These are phyloP conservation scores for Zoanthus sociatus DNA, from an alignment of 92 coral and sea anemone genomes.

Conservation along the genomic window DNA sequence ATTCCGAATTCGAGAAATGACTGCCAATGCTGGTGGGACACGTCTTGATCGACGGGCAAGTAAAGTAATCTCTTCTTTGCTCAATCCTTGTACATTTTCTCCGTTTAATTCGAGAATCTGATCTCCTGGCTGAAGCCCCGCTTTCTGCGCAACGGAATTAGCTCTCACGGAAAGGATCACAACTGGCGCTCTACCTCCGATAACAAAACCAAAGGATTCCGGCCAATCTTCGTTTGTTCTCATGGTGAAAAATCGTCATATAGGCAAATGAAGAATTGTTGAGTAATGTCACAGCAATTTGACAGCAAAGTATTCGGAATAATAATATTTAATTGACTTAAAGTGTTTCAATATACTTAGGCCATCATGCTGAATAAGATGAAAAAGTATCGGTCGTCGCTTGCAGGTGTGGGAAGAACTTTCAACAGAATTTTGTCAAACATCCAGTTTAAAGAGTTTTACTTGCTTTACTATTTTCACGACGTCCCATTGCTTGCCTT, in stretches of 20 bases:
- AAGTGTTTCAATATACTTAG: not conserved
- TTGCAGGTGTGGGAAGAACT: slow-evolving; percentile 37
- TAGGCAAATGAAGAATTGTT: not conserved
- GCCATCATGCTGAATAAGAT: slow-evolving; percentile 37
- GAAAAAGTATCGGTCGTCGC: slow-evolving; percentile 21
- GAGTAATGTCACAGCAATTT: slow-evolving; percentile 13
- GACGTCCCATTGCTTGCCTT: not conserved
- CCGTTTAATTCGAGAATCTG: slow-evolving; percentile 97
- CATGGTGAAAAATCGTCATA: slow-evolving; percentile 46
- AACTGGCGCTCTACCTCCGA: slow-evolving; percentile 98
- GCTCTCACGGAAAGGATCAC: slow-evolving; percentile 89
- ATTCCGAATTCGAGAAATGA: slow-evolving; percentile 97
- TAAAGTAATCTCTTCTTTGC: slow-evolving; percentile 80
- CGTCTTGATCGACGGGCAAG: slow-evolving; percentile 91
- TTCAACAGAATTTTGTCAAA: not conserved
- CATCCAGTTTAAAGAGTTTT: not conserved
- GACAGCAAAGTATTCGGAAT: slow-evolving; percentile 25
- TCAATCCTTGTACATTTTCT: slow-evolving; percentile 90
- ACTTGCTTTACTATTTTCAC: not conserved
- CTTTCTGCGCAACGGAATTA: slow-evolving; percentile 93
- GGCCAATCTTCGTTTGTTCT: slow-evolving; percentile 97
- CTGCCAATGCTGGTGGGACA: slow-evolving; percentile 97
- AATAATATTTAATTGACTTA: slow-evolving; percentile 25
- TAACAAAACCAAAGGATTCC: slow-evolving; percentile 89
- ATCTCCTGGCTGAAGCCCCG: slow-evolving; percentile 98